These are phyloP conservation scores for Samia ricini DNA, from an alignment of 1,140 invertebrate genomes.

Conservation along the genomic window DNA sequence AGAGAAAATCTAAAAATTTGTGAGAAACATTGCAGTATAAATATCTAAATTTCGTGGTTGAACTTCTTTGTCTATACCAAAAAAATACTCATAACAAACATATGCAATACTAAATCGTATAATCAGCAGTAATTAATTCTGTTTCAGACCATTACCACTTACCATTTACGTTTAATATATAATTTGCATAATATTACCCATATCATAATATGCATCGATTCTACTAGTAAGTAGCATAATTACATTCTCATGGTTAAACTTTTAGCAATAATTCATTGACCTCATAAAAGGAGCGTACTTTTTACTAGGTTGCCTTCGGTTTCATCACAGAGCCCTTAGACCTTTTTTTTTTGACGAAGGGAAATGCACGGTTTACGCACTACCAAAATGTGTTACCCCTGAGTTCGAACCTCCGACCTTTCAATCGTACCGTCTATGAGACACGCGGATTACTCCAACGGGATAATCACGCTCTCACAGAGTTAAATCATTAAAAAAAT, in stretches of 20 bases:
- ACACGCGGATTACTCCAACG: too few species aligned
- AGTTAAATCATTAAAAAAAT: too few species aligned
- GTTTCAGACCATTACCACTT: not conserved
- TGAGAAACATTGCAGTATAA: too few species aligned
- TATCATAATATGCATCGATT: not conserved
- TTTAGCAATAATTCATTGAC: constrained; percentile 5
- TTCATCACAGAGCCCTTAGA: not conserved
- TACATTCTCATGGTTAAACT: constrained; percentile 6
- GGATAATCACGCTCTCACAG: too few species aligned
- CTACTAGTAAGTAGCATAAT: not conserved
- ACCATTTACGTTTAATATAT: not conserved
- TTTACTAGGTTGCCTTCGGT: not conserved
- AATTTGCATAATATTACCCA: not conserved
- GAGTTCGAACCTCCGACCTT: too few species aligned
- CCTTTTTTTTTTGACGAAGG: too few species aligned
- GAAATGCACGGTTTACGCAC: too few species aligned
- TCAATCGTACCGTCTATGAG: too few species aligned
- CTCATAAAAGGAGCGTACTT: constrained; percentile 9
- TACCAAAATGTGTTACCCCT: too few species aligned
- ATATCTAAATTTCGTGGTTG: too few species aligned
- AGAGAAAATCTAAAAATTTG: too few species aligned
- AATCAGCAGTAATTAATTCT: not conserved
- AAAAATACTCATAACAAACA: not conserved
- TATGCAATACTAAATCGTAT: not conserved
- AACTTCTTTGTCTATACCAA: not conserved